phyloP scores from a whole-genome alignment of 1,140 invertebrate genomes.

The Dufourea novaeangliae region DNA sequence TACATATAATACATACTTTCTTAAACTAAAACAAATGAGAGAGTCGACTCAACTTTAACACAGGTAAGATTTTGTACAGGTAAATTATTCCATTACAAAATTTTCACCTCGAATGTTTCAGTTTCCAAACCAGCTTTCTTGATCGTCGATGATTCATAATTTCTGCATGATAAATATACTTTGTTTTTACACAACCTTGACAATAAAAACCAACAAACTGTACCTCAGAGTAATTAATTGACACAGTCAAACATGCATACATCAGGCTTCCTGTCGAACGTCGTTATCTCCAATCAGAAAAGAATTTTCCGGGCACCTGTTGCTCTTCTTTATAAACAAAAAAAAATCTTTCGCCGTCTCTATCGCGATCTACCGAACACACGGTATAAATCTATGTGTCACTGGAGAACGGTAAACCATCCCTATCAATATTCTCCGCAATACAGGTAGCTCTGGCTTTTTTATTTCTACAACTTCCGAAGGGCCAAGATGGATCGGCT shows the following conservation, averaged over 20 bases:
- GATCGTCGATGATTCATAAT: not conserved
- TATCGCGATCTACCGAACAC: constrained; percentile 1
- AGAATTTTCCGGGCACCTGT: not conserved
- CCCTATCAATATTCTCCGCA: constrained; percentile 26
- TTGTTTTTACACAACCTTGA: not conserved
- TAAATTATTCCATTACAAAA: not conserved
- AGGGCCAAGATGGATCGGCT: constrained; percentile 22
- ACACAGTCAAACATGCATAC: not conserved
- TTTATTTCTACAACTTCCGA: constrained; percentile 7
- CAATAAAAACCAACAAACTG: not conserved
- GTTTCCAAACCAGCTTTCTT: not conserved
- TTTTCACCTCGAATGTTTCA: not conserved
- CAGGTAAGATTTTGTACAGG: too few relatives aligned
- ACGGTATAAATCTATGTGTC: constrained; percentile 1
- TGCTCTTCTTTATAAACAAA: constrained; percentile 3
- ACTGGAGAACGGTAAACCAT: not conserved
- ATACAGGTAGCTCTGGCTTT: constrained; percentile 8
- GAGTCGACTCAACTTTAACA: too few relatives aligned
- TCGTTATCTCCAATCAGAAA: not conserved
- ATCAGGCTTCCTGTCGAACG: not conserved
- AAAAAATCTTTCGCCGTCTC: not conserved
- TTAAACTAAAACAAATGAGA: too few relatives aligned
- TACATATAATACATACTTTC: too few relatives aligned
- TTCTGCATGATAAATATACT: not conserved
- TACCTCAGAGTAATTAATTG: not conserved